These are phyloP conservation scores for Aythya baeri DNA, from an alignment of 2,113 vertebrate genomes.

Conservation along the genomic window DNA sequence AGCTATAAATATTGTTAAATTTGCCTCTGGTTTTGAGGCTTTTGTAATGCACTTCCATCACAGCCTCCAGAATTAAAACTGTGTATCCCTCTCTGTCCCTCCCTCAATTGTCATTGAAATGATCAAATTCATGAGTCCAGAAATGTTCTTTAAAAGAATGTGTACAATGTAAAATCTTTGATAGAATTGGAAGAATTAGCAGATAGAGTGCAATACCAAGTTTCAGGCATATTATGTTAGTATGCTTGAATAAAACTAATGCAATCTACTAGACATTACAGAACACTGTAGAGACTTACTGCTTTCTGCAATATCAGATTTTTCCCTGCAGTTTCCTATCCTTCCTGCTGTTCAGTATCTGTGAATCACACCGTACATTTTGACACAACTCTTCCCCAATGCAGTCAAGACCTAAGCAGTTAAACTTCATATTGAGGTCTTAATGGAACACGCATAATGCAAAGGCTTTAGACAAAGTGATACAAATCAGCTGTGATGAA, in stretches of 20 bases:
- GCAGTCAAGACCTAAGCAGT: not conserved
- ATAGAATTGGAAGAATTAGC: not conserved
- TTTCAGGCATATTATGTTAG: not conserved
- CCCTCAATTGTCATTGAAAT: not conserved
- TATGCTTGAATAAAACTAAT: not conserved
- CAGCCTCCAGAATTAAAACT: not conserved
- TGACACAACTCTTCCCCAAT: not conserved
- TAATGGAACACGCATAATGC: not conserved
- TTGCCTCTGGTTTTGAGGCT: not conserved
- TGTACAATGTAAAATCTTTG: not conserved
- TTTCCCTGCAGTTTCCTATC: not conserved
- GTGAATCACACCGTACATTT: not conserved
- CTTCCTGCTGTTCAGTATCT: not conserved
- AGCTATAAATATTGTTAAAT: not conserved
- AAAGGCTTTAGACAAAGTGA: not conserved
- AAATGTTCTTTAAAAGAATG: not conserved
- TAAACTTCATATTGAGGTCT: not conserved
- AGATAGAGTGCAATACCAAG: not conserved
- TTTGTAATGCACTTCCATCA: not conserved
- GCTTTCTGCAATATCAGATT: not conserved
- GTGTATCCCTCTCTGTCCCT: not conserved
- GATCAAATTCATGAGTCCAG: not conserved
- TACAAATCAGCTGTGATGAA: not conserved
- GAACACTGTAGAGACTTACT: not conserved
- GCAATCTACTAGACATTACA: not conserved